These are phyloP conservation scores for Prolemur simus DNA, from an alignment of 2,113 vertebrate genomes.

Conservation along the genomic window DNA sequence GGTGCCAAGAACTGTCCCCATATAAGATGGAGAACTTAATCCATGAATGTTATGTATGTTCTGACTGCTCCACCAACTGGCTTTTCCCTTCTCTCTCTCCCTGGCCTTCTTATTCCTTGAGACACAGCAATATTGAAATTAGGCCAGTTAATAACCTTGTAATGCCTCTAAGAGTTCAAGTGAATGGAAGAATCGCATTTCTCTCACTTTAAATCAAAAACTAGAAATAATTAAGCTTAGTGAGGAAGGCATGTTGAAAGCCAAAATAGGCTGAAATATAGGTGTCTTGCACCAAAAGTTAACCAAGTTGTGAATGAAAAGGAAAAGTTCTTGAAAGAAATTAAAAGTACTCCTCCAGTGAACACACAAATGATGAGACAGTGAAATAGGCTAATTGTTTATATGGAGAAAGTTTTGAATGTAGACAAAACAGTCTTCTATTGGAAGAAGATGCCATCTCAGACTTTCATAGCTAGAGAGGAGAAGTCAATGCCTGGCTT, in stretches of 20 bases:
- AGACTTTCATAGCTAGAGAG: neutral
- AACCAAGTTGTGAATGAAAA: neutral
- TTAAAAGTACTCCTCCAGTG: neutral
- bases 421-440: neutral
- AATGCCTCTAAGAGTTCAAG: neutral
- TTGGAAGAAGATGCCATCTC: neutral
- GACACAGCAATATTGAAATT: neutral
- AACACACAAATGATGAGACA: neutral
- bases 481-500: neutral
- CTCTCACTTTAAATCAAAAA: neutral
- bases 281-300: neutral
- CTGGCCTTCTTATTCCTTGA: neutral
- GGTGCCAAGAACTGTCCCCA: neutral
- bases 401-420: neutral
- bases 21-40: neutral
- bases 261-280: neutral
- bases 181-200: neutral
- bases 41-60: neutral
- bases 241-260: neutral
- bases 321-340: neutral
- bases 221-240: neutral
- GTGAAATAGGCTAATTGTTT: neutral
- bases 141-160: neutral
- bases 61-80: neutral
- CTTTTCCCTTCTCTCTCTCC: neutral